Evolutionary conservation across 2,888 invertebrate genomes (phyloP).

Genomic region (Atrina japonica): DNA sequence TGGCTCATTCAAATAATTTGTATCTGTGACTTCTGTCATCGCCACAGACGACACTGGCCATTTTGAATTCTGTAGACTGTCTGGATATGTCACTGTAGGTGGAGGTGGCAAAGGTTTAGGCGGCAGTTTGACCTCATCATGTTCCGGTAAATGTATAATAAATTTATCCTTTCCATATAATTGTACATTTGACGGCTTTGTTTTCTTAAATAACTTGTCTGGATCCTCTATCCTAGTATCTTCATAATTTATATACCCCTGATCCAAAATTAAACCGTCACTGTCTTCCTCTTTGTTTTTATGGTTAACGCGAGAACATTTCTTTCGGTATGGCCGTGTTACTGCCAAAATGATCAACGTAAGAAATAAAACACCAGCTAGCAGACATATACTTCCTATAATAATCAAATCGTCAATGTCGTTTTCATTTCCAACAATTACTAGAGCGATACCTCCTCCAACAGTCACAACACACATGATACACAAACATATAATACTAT

Average conservation of each 20-base stretch:
- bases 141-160: slow-evolving; percentile 23
- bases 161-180: slow-evolving; percentile 23
- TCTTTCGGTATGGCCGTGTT: slow-evolving; percentile 14
- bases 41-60: too few relatives aligned
- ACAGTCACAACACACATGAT: slow-evolving; percentile 23
- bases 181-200: slow-evolving; percentile 9
- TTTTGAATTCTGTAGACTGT: too few relatives aligned
- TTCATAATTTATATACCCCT: slow-evolving; percentile 6
- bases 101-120: too few relatives aligned
- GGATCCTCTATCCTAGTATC: slow-evolving; percentile 10
- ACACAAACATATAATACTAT: slow-evolving; percentile 25
- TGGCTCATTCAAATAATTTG: too few relatives aligned
- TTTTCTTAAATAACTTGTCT: not conserved
- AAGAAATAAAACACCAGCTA: slow-evolving; percentile 26
- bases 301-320: slow-evolving; percentile 7
- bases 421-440: slow-evolving; percentile 12
- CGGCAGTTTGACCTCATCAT: too few relatives aligned
- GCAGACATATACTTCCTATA: slow-evolving; percentile 25
- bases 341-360: slow-evolving; percentile 20
- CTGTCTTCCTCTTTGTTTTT: not conserved
- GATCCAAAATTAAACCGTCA: not conserved
- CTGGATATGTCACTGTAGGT: too few relatives aligned
- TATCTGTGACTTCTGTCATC: too few relatives aligned
- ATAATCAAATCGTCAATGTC: slow-evolving; percentile 31
- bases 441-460: slow-evolving; percentile 25